Evolutionary conservation across 92 coral and sea anemone genomes (phyloP).

Genomic region (Heteractis magnifica): DNA sequence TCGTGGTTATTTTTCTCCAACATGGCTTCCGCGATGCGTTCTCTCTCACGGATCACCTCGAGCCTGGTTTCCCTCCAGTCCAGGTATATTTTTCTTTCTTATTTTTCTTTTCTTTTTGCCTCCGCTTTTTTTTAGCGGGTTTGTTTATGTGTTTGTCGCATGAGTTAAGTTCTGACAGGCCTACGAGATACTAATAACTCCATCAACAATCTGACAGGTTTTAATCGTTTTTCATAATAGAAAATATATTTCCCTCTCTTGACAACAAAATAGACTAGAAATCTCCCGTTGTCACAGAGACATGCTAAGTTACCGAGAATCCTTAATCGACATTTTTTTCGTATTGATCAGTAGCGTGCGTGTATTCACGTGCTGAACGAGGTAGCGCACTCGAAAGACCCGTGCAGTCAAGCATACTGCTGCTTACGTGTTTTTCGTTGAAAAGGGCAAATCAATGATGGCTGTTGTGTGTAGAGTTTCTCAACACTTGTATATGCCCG

Average conservation of each 20-base stretch:
- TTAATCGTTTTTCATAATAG: neutral
- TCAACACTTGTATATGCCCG: neutral
- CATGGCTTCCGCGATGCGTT: slow-evolving; percentile 75
- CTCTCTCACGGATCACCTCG: slow-evolving; percentile 71
- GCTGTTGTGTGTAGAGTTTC: neutral
- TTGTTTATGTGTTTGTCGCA: neutral
- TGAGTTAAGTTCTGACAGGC: neutral
- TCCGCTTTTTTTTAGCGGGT: neutral
- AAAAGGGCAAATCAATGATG: neutral
- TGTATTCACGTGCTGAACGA: neutral
- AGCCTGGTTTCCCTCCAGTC: slow-evolving; percentile 82
- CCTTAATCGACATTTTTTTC: neutral
- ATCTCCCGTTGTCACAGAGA: neutral
- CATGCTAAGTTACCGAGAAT: too few species aligned
- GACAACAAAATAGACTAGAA: neutral
- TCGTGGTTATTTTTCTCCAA: slow-evolving; percentile 56
- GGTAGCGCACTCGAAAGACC: neutral
- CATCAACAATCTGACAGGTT: neutral
- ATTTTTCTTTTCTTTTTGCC: neutral
- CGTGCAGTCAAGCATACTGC: neutral
- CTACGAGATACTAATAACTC: neutral
- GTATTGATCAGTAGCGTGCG: neutral
- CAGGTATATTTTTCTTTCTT: slow-evolving; percentile 57
- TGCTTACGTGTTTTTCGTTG: neutral
- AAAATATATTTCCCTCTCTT: neutral